Evolutionary conservation across 2,797 vertebrate species (phyloP).

Genomic region (Schizopygopsis malacanthus): DNA sequence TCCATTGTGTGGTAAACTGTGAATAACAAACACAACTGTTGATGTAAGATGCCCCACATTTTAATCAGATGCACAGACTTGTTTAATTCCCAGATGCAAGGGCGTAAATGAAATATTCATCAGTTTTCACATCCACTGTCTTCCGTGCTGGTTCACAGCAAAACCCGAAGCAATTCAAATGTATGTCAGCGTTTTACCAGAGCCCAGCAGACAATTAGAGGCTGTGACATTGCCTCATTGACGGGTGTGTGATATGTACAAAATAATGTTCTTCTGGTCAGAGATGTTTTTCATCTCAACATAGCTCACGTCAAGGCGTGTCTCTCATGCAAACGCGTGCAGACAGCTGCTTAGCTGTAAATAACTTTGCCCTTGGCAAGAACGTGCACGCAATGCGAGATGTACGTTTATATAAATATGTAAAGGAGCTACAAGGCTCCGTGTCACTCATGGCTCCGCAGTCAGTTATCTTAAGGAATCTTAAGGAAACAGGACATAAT

Average conservation of each 20-base stretch:
- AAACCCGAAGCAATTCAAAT: constrained; percentile 11
- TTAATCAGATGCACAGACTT: constrained; percentile 1
- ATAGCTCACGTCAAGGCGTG: constrained; percentile 34
- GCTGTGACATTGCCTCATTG: constrained; percentile 22
- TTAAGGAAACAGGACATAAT: not conserved
- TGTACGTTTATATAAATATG: constrained; percentile 58
- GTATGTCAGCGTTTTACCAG: not conserved
- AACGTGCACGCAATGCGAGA: constrained; percentile 43
- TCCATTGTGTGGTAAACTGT: constrained; percentile 1
- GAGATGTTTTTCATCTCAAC: constrained; percentile 28
- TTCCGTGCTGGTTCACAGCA: not conserved
- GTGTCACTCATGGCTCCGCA: not conserved
- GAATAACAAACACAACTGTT: constrained; percentile 22
- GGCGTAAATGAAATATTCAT: constrained; percentile 9
- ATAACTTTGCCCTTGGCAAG: constrained; percentile 51
- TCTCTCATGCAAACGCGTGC: constrained; percentile 40
- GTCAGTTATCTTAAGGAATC: constrained; percentile 29
- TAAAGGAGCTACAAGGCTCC: constrained; percentile 43
- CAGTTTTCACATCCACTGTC: constrained; percentile 1
- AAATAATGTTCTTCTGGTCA: constrained; percentile 50
- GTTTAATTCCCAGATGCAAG: constrained; percentile 11
- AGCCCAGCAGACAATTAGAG: not conserved
- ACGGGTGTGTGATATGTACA: constrained; percentile 37
- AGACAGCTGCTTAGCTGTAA: constrained; percentile 47
- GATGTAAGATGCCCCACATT: not conserved